Base-by-base conservation (phyloP, 2,888 invertebrate genomes). In the Kuschelorhynchus macadamiae region DNA sequence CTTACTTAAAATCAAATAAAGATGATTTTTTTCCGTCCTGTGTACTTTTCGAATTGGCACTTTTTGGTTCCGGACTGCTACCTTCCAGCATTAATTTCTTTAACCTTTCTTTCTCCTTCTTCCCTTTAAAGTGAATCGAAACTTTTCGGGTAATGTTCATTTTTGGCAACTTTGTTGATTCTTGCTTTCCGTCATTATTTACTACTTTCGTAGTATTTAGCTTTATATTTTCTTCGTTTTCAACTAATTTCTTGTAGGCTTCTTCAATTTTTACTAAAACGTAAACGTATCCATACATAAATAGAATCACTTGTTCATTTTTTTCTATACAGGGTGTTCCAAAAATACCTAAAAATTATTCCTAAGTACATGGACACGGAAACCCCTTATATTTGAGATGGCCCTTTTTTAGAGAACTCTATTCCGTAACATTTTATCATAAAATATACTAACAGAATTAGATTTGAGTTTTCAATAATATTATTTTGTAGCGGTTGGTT, bases 81-180 rank as follows among this genome's bases (percentile, higher is more conserved):
- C 42, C 56, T 14, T 56, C 69, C 14, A 55, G 12, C 3, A 62
- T 59, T 33, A 57, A 32, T 18, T 70, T 71, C 18, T 72, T 70
- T 9, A 71, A 73, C 53, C 77, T 77, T 46, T 72, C 72, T 36
- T 78, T 78, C 36, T 80, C 81, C 55, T 80, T 82, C 72, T 81
- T 82, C 0, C 83, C 83, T 69, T 84, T 84, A 73, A 85, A 85
- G 72, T 85, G 84, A 42, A 85, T 84, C 0, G 84, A 84, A 8
- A 85, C 84, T 74, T 85, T 84, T 39, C 81, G 75, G 25, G 81
- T 77, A 39, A 83, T 80, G 61, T 81, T 82, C 18, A 80, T 64
- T 72, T 82, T 83, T 4, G 80, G 78, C n/a, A 76, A 73, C 71
- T 80, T 71, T n/a, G 74, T 56, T 70, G 73, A 17, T 42, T 74